phyloP scores from a whole-genome alignment of 2,113 vertebrate species.

The Lophochroa leadbeateri region DNA sequence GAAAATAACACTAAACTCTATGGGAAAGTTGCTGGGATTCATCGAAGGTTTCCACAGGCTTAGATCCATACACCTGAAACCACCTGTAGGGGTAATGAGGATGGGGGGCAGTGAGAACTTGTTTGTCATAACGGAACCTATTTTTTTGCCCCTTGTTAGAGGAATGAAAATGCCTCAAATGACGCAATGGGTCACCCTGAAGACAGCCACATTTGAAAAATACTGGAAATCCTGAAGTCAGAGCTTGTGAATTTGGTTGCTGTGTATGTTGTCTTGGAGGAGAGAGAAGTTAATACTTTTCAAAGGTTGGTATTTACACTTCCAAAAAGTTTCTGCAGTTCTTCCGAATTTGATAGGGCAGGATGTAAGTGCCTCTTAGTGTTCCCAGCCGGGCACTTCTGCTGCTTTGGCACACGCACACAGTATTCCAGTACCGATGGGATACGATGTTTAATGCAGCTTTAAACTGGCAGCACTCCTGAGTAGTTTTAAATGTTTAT shows the following conservation, averaged over 20 bases:
- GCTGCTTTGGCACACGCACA: slow-evolving; percentile 30
- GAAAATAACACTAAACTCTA: background rate
- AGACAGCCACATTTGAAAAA: slow-evolving; percentile 29
- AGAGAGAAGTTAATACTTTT: slow-evolving; percentile 56
- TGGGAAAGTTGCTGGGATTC: background rate
- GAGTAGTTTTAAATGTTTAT: slow-evolving; percentile 69
- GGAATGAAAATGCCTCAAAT: slow-evolving; percentile 4
- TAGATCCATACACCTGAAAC: background rate
- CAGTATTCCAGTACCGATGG: slow-evolving; percentile 27
- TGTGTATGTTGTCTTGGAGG: slow-evolving; percentile 50
- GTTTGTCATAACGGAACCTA: background rate
- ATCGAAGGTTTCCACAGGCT: background rate
- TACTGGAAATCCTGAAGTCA: slow-evolving; percentile 54
- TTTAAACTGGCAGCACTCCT: slow-evolving; percentile 60
- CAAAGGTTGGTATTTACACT: slow-evolving; percentile 40
- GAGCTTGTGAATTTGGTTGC: slow-evolving; percentile 37
- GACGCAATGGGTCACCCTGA: background rate
- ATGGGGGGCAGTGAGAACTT: background rate
- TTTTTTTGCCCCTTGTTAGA: background rate
- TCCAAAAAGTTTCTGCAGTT: slow-evolving; percentile 54
- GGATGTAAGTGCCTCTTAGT: slow-evolving; percentile 26
- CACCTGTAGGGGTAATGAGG: background rate
- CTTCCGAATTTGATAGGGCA: slow-evolving; percentile 23
- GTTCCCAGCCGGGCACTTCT: slow-evolving; percentile 28
- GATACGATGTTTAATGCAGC: background rate